Conservation (phyloP, 2,888 invertebrate genomes). For the Linyphia triangularis region DNA sequence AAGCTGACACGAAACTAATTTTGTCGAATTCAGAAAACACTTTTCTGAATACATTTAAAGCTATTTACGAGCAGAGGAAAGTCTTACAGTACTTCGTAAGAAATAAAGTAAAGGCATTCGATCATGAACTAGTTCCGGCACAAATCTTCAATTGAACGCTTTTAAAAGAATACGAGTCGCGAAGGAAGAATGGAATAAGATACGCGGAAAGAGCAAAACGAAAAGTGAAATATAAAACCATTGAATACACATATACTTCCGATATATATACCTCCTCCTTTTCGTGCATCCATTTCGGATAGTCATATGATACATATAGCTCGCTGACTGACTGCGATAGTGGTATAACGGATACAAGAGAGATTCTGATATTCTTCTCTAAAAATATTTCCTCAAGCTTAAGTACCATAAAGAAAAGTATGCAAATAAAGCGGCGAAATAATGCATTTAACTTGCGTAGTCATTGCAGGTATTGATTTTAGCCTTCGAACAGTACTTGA, state of each 20-base stretch:
- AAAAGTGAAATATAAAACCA: constrained; percentile 12
- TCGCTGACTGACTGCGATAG: not conserved
- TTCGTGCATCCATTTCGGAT: not conserved
- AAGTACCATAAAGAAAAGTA: no score
- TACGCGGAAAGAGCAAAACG: not conserved
- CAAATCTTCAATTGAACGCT: constrained; percentile 18
- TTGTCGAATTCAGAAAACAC: constrained; percentile 1
- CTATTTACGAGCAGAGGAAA: constrained; percentile 28
- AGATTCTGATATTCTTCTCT: no score
- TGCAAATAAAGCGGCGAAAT: no score
- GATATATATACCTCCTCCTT: constrained; percentile 5
- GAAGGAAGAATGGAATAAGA: not conserved
- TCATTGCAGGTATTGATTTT: no score
- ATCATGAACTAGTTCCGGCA: not conserved
- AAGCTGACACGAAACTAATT: constrained; percentile 24
- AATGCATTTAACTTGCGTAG: no score
- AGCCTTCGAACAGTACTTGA: no score
- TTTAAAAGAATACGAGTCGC: not conserved
- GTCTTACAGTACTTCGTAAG: not conserved
- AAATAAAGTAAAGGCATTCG: not conserved
- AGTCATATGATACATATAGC: not conserved
- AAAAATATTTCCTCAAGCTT: no score
- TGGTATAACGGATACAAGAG: no score
- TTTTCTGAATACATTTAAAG: constrained; percentile 25
- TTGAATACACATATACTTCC: constrained; percentile 25